Percentiles rank a stretch among this genome's conserved stretches.
These are phyloP conservation scores for Microtus californicus DNA, from an alignment of 2,797 vertebrate genomes.

Conservation along the genomic window DNA sequence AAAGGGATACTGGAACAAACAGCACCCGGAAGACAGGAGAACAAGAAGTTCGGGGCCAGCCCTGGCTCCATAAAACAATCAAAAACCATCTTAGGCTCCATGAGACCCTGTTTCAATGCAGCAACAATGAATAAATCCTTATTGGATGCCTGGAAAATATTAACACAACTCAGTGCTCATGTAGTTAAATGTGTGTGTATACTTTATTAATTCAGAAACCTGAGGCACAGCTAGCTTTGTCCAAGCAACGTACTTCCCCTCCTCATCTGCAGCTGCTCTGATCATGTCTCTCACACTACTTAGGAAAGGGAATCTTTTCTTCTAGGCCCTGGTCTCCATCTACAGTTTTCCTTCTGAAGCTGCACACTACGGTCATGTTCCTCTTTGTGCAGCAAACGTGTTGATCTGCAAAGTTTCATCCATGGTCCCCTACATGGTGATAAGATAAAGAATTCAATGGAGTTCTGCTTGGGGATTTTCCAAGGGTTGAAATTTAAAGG, in stretches of 20 bases:
- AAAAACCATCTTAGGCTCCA: background rate
- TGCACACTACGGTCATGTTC: background rate
- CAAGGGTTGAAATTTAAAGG: background rate
- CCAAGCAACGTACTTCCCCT: background rate
- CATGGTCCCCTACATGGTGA: background rate
- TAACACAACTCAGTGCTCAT: background rate
- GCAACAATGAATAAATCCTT: background rate
- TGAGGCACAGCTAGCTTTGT: background rate
- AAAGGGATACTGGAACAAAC: conserved; percentile 22
- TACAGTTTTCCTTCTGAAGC: background rate
- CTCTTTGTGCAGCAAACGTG: background rate
- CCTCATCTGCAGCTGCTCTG: background rate
- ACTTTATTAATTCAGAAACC: background rate
- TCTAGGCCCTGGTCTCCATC: background rate
- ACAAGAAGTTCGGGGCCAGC: background rate
- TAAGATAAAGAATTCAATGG: background rate
- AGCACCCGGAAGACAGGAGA: background rate
- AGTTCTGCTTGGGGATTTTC: background rate
- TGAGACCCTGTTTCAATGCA: background rate
- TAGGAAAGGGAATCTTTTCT: background rate
- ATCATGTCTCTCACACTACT: background rate
- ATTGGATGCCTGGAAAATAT: conserved; percentile 10
- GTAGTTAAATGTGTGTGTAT: background rate
- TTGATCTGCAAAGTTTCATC: background rate
- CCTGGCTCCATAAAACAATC: background rate